Evolutionary conservation across 2,113 vertebrate genomes (phyloP).

Genomic region (Falcunculus frontatus): DNA sequence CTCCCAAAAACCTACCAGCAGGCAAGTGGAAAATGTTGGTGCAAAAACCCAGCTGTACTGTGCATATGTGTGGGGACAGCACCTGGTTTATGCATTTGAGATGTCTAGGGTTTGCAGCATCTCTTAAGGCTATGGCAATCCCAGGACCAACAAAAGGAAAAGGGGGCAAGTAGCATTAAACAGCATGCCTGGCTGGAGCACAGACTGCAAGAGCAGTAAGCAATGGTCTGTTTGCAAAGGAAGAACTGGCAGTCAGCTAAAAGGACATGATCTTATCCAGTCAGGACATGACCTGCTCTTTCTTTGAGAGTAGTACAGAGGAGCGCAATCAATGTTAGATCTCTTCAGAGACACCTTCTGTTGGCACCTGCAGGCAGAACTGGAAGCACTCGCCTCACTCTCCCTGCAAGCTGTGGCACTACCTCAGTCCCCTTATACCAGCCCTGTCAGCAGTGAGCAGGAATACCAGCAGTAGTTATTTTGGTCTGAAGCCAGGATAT

Average conservation of each 20-base stretch:
- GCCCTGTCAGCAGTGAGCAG: background rate
- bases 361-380: background rate
- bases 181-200: background rate
- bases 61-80: background rate
- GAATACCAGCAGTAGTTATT: background rate
- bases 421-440: fast-evolving
- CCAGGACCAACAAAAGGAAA: background rate
- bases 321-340: background rate
- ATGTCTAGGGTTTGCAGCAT: background rate
- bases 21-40: background rate
- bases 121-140: background rate
- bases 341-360: background rate
- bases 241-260: background rate
- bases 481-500: background rate
- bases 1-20: background rate
- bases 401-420: background rate
- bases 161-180: background rate
- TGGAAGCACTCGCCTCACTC: background rate
- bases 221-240: background rate
- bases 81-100: background rate
- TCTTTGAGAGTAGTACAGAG: background rate
- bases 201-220: background rate
- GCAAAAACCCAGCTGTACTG: background rate
- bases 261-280: background rate
- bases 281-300: background rate